phyloP scores from a whole-genome alignment of 92 coral and sea anemone species.

The Umimayanthus chanpuru region DNA sequence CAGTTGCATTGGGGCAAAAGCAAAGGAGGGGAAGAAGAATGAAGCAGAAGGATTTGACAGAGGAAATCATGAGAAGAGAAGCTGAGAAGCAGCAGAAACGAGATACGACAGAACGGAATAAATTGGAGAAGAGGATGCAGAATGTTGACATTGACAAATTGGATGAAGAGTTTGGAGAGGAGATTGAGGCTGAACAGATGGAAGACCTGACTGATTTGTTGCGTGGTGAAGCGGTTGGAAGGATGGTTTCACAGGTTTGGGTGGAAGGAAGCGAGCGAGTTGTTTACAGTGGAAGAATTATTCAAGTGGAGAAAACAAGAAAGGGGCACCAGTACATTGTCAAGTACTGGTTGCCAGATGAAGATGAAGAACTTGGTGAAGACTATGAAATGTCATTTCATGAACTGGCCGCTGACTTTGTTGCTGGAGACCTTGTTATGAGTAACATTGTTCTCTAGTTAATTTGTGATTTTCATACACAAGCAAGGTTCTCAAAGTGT shows the following conservation, averaged over 20 bases:
- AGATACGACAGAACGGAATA: not conserved
- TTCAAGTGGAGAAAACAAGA: not conserved
- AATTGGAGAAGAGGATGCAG: not conserved
- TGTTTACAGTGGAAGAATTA: not conserved
- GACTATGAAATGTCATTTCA: not conserved
- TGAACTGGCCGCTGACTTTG: not conserved
- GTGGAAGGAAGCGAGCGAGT: not conserved
- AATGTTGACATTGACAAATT: not conserved
- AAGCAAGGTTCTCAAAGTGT: too few species aligned
- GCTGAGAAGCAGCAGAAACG: not conserved
- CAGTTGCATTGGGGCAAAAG: conserved; percentile 13
- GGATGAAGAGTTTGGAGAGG: not conserved
- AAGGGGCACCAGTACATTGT: not conserved
- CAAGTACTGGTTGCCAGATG: not conserved
- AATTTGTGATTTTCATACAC: too few species aligned
- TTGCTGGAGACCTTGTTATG: not conserved
- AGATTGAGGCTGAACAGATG: not conserved
- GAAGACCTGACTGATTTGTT: not conserved
- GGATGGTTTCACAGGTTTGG: not conserved
- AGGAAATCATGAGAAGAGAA: not conserved
- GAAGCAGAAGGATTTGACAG: not conserved
- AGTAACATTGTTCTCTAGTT: not conserved
- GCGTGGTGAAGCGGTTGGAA: not conserved
- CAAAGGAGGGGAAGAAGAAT: not conserved
- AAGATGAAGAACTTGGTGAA: not conserved